Base-by-base conservation (phyloP, 2,888 invertebrate species). In the Plemyria rubiginata region DNA sequence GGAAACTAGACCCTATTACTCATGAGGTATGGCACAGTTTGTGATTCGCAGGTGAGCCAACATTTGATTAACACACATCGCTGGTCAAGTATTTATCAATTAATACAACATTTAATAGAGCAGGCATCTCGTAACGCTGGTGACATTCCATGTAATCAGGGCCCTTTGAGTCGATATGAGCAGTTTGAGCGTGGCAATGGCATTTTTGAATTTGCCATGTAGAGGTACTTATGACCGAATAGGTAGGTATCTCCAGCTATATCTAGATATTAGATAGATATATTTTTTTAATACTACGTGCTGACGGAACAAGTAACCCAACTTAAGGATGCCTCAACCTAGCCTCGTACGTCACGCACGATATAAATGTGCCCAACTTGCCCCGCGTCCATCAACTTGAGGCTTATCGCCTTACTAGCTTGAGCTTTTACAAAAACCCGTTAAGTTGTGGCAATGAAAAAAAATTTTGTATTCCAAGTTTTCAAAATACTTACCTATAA, bases 81-180 rank as follows among this genome's bases (percentile, higher is more conserved):
- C 50, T 77, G 88, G 89, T 89, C 91, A 90, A 90, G 91, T 88
- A 91, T 91, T 91, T 89, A 85, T 87, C 88, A 90, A 90, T 92
- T 92, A 91, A 85, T 81, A 71, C 74, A 79, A 80, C 82, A 88
- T 90, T 87, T 90, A 87, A 88, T 89, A 84, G 84, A 80, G 80
- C 79, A 79, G 82, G 84, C 84, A 87, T 86, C 82, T 85, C 78
- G 77, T 80, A 72, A 75, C 74, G 78, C 68, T 70, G 70, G 74
- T 66, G 68, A 74, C 79, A 89, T 91, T 85, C 89, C 86, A 69
- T 70, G 74, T 85, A 80, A 89, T 86, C 79, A 70, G 58, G 51
- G 51, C 15, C 40, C 50, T 50, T 41, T 51, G 40, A 49, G 36
- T 29, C 57, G 38, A 52, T 52, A 52, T 32, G 45, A 50, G 11